Base-by-base conservation (phyloP, 2,888 invertebrate species). In the Petrophora chlorosata region DNA sequence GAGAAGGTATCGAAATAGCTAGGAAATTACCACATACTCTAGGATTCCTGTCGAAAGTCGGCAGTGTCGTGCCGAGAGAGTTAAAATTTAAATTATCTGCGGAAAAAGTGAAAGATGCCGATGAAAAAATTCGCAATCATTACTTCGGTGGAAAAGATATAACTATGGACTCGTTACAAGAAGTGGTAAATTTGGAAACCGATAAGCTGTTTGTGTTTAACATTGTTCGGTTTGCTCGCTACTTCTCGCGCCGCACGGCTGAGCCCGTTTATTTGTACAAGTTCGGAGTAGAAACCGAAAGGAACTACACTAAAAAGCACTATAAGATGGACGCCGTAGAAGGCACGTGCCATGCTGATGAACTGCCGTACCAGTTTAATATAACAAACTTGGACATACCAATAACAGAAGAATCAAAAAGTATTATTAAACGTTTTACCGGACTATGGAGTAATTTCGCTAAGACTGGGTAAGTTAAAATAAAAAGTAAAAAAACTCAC, bases 291-390 rank as follows among this genome's bases (percentile, higher is more conserved):
- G 88, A 88, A 68, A 82, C 85, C 8, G 88, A 86, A 35, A 73
- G 89, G 34, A 89, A 87, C 62, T 70, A 71, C 40, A 74, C 79
- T 8, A 89, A 89, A 63, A 77, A 66, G 32, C 54, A 65, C 30
- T 89, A 89, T 42, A 76, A 84, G 28, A 80, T 89, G 82, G 72
- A 83, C 2, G 45, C 59, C 2, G 40, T 79, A 1, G 54, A 73
- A 35, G 90, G 89, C 1, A 87, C 83, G 1, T 90, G 90, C 57
- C 90, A 90, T 53, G 73, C 84, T 2, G 90, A 90, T 44, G 90
- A 90, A 1, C 61, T 88, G 14, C 72, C 72, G 2, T 90, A 89
- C 53, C 66, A 83, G 1, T 90, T 90, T 35, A 73, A 89, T 36
- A 59, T 88, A 0, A 85, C 83, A 0, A 76, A 76, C 40, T 55